Evolutionary conservation across 2,888 invertebrate genomes (phyloP), one percentile per base, ranked within the genome.

Genomic region (Sthenelais limicola): DNA sequence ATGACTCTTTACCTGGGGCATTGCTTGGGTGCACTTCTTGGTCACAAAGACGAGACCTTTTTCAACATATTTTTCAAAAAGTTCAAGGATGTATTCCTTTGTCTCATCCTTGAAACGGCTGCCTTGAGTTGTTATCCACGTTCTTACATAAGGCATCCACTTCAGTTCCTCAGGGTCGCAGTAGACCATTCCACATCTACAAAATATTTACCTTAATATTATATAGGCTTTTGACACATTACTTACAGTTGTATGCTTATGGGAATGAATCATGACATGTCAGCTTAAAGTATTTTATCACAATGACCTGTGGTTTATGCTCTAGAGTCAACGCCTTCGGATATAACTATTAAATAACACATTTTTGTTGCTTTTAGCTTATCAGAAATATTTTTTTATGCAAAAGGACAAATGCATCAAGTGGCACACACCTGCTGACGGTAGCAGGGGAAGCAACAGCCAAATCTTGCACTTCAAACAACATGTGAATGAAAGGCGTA

Each of bases 371-470:
- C n/a, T n/a, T n/a, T n/a, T n/a, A n/a, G n/a, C n/a, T n/a, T n/a
- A n/a, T n/a, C n/a, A n/a, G n/a, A n/a, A n/a, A n/a, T n/a, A n/a
- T n/a, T n/a, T n/a, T n/a, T n/a, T n/a, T n/a, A n/a, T n/a, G n/a
- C n/a, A n/a, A n/a, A n/a, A 3, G 5, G n/a, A 15, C 4, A 26
- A 28, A 54, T 54, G 26, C 4, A 18, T 24, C 3, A 54, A 54
- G 26, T 15, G 32, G 12, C 7, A 28, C 87, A 71, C 86, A 90
- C 85, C 92, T 89, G 85, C 92, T 92, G 3, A 96, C 96, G 0
- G 96, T 96, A 0, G 96, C 96, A 0, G 96, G 96, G 0, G 96
- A 95, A 0, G 96, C 96, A 85, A 95, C 95, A 0, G 94, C 91
- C 70, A 96, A 89, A 87, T 96, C 95, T 82, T 93, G 92, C 9